Base-by-base conservation (phyloP, 2,113 vertebrate species). In the Etheostoma spectabile region DNA sequence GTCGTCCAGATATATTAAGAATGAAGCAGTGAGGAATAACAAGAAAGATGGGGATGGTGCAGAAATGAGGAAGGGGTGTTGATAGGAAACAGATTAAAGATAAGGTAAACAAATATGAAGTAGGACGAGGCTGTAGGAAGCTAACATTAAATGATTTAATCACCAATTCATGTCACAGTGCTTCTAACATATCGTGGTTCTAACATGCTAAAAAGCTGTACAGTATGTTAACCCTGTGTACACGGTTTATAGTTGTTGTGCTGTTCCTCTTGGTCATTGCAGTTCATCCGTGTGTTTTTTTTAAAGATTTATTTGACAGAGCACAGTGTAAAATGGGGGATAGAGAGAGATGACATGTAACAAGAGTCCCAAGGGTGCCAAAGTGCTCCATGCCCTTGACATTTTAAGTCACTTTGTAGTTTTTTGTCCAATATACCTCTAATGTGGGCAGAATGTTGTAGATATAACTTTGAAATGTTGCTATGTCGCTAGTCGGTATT, bases 1-100 rank as follows among this genome's bases (percentile, higher is more conserved):
- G 1, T 11, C 14, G 14, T 52, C 3, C 19, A 16, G 8, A 21
- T 66, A 67, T 14, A 33, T 55, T n/a, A 15, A 46, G 3, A 67
- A 68, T 74, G 19, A 62, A 79, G 73, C 30, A 62, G 48, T 51
- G n/a, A 24, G 24, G 15, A 42, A 60, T 35, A 53, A 66, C 46
- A 57, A 30, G 60, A 67, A 51, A 52, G 69, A 74, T 78, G 27
- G n/a, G 33, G 65, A 42, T 0, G 22, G 15, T 22, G 27, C 55
- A 66, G 18, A 38, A 51, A 30, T 30, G 24, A 2, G 3, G 2
- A 19, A 16, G 4, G 3, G 6, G 18, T 10, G 3, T 21, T 35
- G 5, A 49, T 45, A 8, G 6, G 51, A 51, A 51, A 49, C 5
- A 13, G 6, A 33, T 12, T 3, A 42, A 30, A 51, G 8, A 30